Conservation (phyloP, 2,113 vertebrate genomes). For the Cyprinodon variegatus region DNA sequence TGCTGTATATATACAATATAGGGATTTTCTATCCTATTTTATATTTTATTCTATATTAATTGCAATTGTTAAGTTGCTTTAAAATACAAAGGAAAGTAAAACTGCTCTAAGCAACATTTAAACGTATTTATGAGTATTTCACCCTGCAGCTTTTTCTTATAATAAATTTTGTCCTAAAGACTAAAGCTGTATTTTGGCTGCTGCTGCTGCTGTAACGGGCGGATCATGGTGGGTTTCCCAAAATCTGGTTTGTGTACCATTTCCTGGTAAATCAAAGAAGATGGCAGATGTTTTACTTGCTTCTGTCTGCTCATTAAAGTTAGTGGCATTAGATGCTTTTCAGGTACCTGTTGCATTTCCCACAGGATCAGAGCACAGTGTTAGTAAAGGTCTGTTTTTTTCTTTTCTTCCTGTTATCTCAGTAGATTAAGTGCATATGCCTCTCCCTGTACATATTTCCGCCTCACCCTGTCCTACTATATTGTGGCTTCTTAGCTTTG, state of each 20-base stretch:
- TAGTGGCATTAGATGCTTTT: background rate
- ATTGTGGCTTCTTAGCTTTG: conserved; percentile 89
- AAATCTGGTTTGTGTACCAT: background rate
- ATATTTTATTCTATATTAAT: no score
- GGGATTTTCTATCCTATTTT: no score
- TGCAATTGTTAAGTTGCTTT: conserved; percentile 1
- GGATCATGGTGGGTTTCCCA: background rate
- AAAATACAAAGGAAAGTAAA: background rate
- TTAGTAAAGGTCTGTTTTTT: conserved; percentile 14
- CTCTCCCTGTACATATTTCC: conserved; percentile 73
- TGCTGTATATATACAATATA: no score
- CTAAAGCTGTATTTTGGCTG: no score
- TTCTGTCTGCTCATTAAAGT: background rate
- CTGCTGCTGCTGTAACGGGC: no score
- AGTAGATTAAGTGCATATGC: conserved; percentile 36
- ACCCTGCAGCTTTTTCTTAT: background rate
- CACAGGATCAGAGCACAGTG: background rate
- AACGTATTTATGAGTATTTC: background rate
- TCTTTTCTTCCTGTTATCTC: conserved; percentile 29
- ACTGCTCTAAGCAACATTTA: background rate
- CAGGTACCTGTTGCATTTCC: background rate
- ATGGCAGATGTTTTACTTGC: background rate
- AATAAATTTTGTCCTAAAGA: no score
- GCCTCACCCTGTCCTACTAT: conserved; percentile 86
- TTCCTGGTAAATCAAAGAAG: background rate